Conservation (phyloP, 2,113 vertebrate genomes). For the Phalacrocorax brasilianus region DNA sequence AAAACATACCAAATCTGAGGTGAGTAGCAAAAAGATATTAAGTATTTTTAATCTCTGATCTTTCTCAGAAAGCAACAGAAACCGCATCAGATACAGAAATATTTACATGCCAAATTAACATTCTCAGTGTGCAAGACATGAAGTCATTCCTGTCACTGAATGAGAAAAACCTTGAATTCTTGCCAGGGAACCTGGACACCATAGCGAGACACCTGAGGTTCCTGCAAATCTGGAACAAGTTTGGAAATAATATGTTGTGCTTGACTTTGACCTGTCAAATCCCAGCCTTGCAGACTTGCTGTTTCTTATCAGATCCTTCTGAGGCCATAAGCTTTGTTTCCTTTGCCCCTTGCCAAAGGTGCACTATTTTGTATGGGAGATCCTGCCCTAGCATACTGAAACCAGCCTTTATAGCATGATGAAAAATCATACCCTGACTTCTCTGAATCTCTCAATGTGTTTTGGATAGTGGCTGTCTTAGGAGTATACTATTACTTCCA, state of each 20-base stretch:
- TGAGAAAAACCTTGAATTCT: constrained; percentile 15
- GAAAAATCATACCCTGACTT: background rate
- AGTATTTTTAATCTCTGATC: background rate
- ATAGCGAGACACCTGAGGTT: background rate
- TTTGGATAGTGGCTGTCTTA: background rate
- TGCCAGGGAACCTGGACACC: constrained; percentile 29
- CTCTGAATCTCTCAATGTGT: background rate
- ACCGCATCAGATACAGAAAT: background rate
- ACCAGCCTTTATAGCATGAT: background rate
- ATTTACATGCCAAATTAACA: background rate
- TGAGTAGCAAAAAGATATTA: background rate
- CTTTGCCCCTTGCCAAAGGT: background rate
- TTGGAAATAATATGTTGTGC: background rate
- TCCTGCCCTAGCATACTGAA: background rate
- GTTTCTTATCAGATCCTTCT: background rate
- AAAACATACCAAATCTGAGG: background rate
- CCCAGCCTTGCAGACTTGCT: background rate
- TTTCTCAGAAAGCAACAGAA: constrained; percentile 15
- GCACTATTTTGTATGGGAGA: background rate
- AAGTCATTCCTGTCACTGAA: background rate
- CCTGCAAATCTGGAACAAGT: constrained; percentile 16
- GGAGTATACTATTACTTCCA: background rate
- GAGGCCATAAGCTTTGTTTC: background rate
- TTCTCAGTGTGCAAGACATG: constrained; percentile 30
- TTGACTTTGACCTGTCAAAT: constrained; percentile 26